Evolutionary conservation across 2,797 vertebrate species (phyloP), one percentile per base, ranked within the genome.

Genomic region (Labeo calbasu): DNA sequence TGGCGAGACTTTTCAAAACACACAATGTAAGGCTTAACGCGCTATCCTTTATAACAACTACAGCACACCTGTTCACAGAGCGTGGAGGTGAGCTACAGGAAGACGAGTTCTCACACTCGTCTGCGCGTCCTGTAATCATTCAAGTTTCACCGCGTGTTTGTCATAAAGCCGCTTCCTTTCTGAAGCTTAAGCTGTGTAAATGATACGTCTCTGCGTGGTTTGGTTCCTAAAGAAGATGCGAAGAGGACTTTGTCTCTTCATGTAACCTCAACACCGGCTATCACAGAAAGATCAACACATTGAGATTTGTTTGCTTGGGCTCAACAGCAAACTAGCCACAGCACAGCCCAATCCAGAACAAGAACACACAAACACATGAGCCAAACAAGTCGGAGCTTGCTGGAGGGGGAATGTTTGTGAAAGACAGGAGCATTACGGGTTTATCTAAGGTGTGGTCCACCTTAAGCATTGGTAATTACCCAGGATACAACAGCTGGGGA

Each of bases 391-490:
- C 93, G 88, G 90, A 92, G 96, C 97, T 96, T 97, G 97, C 91
- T 95, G 92, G 88, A 88, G 92, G 92, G 94, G 96, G 96, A 96
- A 95, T 96, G 96, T 98, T 97, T 97, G 96, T 94, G 94, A 96
- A 97, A 95, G 95, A 94, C 77, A 90, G 92, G 88, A 91, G 95
- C 92, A 92, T 93, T 96, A 96, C 94, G 94, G 95, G 96, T 98
- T 98, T 97, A 96, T 96, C 96, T 95, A 98, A 97, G 97, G 96
- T 94, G 97, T 96, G 97, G 96, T 94, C 94, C 93, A 91, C 92
- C 94, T 94, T 96, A 96, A 96, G 94, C 94, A 92, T 91, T 93
- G 93, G 95, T 95, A 96, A 95, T 96, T 96, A 96, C 93, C 94
- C 92, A 94, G 92, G 94, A 95, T 96, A 96, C 93, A 91, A 90